Percentiles rank a stretch among this genome's conserved stretches.
These are phyloP conservation scores for Yponomeuta sedellus DNA, from an alignment of 2,888 invertebrate species.

Conservation along the genomic window DNA sequence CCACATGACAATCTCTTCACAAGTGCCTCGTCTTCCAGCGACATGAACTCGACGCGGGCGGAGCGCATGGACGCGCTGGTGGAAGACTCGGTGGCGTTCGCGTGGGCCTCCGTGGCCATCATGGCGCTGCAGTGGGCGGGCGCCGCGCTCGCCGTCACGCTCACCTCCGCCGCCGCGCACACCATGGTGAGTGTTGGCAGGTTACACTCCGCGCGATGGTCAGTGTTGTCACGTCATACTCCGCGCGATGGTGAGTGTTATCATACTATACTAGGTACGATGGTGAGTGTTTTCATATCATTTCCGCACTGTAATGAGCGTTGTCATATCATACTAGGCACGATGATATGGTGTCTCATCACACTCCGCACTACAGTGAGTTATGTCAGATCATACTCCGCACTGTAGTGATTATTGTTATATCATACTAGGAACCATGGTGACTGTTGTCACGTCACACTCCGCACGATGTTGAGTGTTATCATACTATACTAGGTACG, in stretches of 20 bases:
- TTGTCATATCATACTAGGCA: no score
- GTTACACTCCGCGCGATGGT: background rate
- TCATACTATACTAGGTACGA: background rate
- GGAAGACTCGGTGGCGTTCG: conserved; percentile 72
- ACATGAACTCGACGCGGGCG: conserved; percentile 44
- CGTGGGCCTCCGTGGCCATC: conserved; percentile 60
- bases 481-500: background rate
- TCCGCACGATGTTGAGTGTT: no score
- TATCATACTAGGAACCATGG: no score
- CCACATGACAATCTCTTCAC: no score
- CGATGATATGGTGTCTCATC: no score
- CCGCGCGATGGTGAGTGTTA: no score
- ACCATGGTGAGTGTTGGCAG: conserved; percentile 47
- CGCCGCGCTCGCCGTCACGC: conserved; percentile 69
- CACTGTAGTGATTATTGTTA: background rate
- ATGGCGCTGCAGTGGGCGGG: conserved; percentile 67
- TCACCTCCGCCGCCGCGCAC: conserved; percentile 73
- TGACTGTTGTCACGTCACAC: background rate
- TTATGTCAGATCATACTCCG: background rate
- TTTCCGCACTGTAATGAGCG: no score
- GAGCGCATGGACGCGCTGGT: conserved; percentile 69
- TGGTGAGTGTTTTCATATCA: no score
- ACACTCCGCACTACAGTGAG: conserved; percentile 63
- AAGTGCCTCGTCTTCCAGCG: background rate
- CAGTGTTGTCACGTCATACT: background rate